phyloP scores from a whole-genome alignment of 1,140 invertebrate genomes.

The Agrilus planipennis region DNA sequence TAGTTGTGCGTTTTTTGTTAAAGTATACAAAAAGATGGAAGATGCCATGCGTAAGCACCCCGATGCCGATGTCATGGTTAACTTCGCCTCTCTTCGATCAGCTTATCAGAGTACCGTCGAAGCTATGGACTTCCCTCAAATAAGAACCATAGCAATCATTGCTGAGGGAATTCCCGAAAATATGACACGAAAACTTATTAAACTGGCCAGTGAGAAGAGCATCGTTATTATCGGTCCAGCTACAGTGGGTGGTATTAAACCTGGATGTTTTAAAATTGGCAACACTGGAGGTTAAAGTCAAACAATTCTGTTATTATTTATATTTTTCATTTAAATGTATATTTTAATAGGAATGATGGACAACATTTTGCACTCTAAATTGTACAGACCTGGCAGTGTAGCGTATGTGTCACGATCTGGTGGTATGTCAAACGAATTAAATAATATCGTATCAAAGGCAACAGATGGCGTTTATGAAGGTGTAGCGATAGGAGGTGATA shows the following conservation, averaged over 20 bases:
- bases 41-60: slow-evolving; percentile 91
- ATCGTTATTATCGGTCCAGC: slow-evolving; percentile 93
- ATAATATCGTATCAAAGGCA: slow-evolving; percentile 95
- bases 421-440: slow-evolving; percentile 99
- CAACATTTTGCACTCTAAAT: slow-evolving; percentile 94
- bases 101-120: slow-evolving; percentile 97
- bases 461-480: slow-evolving; percentile 97
- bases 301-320: not conserved
- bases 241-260: slow-evolving; percentile 96
- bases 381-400: slow-evolving; percentile 92
- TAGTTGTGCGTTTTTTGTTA: slow-evolving; percentile 27
- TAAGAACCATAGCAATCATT: slow-evolving; percentile 95
- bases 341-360: slow-evolving; percentile 82
- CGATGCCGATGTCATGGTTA: slow-evolving; percentile 94
- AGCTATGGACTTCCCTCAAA: slow-evolving; percentile 81
- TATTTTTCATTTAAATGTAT: not conserved
- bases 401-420: slow-evolving; percentile 97
- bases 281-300: slow-evolving; percentile 70
- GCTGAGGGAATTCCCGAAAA: slow-evolving; percentile 99
- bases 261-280: slow-evolving; percentile 98
- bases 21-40: slow-evolving; percentile 94
- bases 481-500: slow-evolving; percentile 98
- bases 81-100: slow-evolving; percentile 94
- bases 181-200: slow-evolving; percentile 89
- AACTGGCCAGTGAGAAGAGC: slow-evolving; percentile 65